These are phyloP conservation scores for Phoenoteleia sp. DNA, from an alignment of 2,888 invertebrate genomes.

Conservation along the genomic window DNA sequence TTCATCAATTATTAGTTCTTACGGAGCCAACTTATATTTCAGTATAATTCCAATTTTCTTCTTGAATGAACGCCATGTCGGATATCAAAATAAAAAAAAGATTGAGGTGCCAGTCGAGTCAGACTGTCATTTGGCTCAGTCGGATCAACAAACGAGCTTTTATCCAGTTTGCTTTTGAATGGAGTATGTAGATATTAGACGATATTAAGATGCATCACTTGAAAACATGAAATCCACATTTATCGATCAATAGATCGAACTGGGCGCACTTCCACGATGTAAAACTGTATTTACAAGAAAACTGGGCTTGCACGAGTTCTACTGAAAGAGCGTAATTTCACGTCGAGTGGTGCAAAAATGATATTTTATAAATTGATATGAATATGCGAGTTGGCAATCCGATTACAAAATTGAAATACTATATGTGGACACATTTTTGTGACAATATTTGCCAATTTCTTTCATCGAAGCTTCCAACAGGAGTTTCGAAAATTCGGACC, in stretches of 20 bases:
- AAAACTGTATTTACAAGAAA: constrained; percentile 48
- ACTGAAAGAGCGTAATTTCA: constrained; percentile 39
- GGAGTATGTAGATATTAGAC: constrained; percentile 66
- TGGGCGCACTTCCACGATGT: constrained; percentile 10
- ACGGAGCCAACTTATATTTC: constrained; percentile 74
- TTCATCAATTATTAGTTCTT: constrained; percentile 70
- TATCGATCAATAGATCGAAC: constrained; percentile 59
- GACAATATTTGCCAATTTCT: no score
- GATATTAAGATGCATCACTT: constrained; percentile 68
- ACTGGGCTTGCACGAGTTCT: constrained; percentile 42
- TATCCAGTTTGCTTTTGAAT: constrained; percentile 69
- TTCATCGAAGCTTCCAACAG: no score
- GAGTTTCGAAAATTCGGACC: no score
- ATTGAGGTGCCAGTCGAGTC: constrained; percentile 70
- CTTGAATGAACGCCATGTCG: constrained; percentile 74
- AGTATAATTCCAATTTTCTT: constrained; percentile 83
- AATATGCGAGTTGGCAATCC: constrained; percentile 16
- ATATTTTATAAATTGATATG: constrained; percentile 43
- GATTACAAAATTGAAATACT: not conserved
- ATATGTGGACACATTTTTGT: no score
- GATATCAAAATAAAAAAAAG: constrained; percentile 57
- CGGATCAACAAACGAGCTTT: constrained; percentile 78
- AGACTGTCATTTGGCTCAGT: constrained; percentile 79
- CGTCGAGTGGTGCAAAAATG: constrained; percentile 30
- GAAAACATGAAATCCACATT: constrained; percentile 64